These are phyloP conservation scores for Nothocercus nigrocapillus DNA, from an alignment of 2,113 vertebrate species.

Conservation along the genomic window DNA sequence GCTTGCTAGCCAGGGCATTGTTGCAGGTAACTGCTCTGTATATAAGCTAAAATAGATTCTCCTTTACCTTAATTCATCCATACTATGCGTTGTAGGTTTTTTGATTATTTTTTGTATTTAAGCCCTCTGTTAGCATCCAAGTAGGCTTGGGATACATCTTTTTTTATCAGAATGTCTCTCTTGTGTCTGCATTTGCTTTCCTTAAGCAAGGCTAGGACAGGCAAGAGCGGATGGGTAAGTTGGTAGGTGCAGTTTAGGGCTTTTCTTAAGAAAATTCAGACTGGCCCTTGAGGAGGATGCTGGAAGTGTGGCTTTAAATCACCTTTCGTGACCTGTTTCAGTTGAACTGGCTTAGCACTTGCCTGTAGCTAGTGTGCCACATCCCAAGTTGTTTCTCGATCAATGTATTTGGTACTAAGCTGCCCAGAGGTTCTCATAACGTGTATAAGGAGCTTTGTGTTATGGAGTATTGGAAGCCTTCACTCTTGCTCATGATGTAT, in stretches of 20 bases:
- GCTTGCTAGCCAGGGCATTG: conserved; percentile 93
- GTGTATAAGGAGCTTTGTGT: neutral
- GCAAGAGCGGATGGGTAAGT: neutral
- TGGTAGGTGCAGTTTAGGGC: neutral
- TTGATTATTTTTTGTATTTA: neutral
- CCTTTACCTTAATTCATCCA: neutral
- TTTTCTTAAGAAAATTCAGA: neutral
- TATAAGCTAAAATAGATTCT: neutral
- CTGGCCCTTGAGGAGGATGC: neutral
- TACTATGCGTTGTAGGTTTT: neutral
- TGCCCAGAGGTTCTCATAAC: neutral
- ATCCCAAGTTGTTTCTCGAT: neutral
- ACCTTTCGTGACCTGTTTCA: neutral
- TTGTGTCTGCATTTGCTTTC: neutral
- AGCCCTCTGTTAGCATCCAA: neutral
- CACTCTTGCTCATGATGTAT: neutral
- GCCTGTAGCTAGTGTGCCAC: neutral
- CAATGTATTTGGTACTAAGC: neutral
- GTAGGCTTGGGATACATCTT: neutral
- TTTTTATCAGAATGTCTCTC: neutral
- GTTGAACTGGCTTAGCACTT: neutral
- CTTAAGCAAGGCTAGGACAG: neutral
- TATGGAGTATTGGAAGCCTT: neutral
- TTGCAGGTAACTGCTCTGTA: conserved; percentile 84
- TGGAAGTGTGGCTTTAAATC: neutral